Percentiles rank a stretch among this genome's conserved stretches.
Conservation (phyloP, 2,888 invertebrate genomes). For the Drosophila barbarae region DNA sequence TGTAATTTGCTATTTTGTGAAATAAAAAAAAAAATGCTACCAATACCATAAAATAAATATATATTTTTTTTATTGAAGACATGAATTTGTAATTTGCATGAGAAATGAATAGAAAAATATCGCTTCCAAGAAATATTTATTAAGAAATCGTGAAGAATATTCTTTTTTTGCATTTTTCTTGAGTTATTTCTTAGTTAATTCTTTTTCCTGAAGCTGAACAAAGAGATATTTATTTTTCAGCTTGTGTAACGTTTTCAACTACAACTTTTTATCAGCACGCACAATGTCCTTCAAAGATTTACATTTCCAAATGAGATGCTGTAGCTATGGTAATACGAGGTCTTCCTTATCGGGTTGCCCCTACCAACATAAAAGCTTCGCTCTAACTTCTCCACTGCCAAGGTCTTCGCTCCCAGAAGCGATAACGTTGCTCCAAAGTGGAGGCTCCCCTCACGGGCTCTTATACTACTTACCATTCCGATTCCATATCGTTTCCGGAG, state of each 20-base stretch:
- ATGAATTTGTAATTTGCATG: background rate
- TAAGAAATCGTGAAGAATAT: background rate
- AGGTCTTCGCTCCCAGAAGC: constrained; percentile 36
- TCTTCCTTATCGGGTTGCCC: background rate
- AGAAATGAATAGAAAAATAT: background rate
- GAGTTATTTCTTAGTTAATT: too few species aligned
- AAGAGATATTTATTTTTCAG: background rate
- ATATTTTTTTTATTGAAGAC: background rate
- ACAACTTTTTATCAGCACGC: background rate
- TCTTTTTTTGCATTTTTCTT: background rate
- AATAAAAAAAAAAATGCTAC: background rate
- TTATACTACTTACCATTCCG: constrained; percentile 41
- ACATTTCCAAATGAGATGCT: constrained; percentile 1
- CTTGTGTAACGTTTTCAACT: background rate
- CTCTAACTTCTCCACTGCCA: constrained; percentile 44
- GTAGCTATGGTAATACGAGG: background rate
- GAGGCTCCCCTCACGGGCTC: constrained; percentile 23
- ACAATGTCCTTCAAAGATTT: background rate
- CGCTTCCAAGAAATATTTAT: background rate
- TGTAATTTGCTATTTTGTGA: background rate
- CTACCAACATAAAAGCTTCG: constrained; percentile 18
- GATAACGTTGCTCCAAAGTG: constrained; percentile 26
- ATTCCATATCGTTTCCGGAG: constrained; percentile 45
- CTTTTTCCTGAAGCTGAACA: background rate
- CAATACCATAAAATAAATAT: background rate